Conservation (phyloP, 2,797 vertebrate genomes). For the Cuculus canorus region DNA sequence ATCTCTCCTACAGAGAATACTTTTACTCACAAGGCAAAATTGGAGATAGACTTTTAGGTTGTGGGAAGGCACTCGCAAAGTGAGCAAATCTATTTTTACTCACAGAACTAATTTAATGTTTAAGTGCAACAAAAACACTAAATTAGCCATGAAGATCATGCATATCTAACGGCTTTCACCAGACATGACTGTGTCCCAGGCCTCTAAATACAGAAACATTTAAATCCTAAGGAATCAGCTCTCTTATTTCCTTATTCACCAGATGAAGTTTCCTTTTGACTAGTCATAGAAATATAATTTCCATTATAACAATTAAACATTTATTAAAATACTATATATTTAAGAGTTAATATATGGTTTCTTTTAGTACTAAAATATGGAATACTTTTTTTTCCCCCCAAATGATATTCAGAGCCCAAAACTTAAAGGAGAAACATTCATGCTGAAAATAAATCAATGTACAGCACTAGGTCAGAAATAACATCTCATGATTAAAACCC, state of each 20-base stretch:
- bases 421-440: conserved; percentile 67
- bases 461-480: conserved; percentile 67
- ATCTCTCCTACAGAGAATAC: conserved; percentile 63
- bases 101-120: conserved; percentile 73
- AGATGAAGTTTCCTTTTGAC: conserved; percentile 26
- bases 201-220: conserved; percentile 47
- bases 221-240: conserved; percentile 41
- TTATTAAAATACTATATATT: conserved; percentile 65
- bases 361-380: conserved; percentile 70
- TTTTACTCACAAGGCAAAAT: conserved; percentile 77
- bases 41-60: conserved; percentile 72
- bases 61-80: conserved; percentile 77
- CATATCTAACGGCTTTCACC: conserved; percentile 58
- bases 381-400: conserved; percentile 32
- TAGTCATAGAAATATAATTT: conserved; percentile 56
- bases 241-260: conserved; percentile 40
- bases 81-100: conserved; percentile 72
- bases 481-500: conserved; percentile 31
- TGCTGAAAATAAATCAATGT: conserved; percentile 65
- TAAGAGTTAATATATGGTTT: conserved; percentile 58
- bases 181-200: conserved; percentile 69
- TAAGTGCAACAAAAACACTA: conserved; percentile 70
- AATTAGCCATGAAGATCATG: conserved; percentile 71
- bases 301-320: conserved; percentile 40
- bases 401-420: conserved; percentile 32